Conservation (phyloP, 1,140 invertebrate genomes). For the Babylonia areolata region DNA sequence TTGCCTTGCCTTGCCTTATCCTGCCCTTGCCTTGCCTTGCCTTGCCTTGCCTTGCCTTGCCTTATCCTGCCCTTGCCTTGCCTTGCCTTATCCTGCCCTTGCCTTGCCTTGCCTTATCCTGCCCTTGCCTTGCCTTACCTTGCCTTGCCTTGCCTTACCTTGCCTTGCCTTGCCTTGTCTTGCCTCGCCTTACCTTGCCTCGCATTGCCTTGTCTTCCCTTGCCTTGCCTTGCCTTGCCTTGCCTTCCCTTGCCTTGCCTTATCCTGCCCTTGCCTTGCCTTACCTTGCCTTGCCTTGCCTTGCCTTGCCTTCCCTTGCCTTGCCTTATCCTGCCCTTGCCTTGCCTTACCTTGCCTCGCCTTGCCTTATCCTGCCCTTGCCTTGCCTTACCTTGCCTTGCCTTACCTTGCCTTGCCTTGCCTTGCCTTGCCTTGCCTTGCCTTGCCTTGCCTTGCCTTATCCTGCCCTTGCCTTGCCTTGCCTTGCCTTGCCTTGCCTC, state of each 20-base stretch:
- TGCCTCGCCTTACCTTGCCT: slow-evolving; percentile 32
- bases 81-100: too few relatives aligned
- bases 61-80: too few relatives aligned
- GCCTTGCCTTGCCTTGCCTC: neutral
- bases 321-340: too few relatives aligned
- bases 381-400: too few relatives aligned
- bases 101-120: too few relatives aligned
- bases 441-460: neutral
- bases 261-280: too few relatives aligned
- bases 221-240: slow-evolving; percentile 30
- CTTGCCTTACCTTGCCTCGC: slow-evolving; percentile 31
- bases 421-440: neutral
- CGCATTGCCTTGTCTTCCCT: slow-evolving; percentile 22
- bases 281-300: slow-evolving; percentile 28
- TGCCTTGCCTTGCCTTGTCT: slow-evolving; percentile 29
- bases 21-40: too few relatives aligned
- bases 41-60: slow-evolving; percentile 25
- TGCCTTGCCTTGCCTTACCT: slow-evolving; percentile 28
- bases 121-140: slow-evolving; percentile 3
- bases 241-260: slow-evolving; percentile 40
- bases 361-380: too few relatives aligned
- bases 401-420: neutral
- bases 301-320: slow-evolving; percentile 20
- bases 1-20: neutral
- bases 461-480: too few relatives aligned